Base-by-base conservation (phyloP, 2,113 vertebrate species). In the Gopherus evgoodei region DNA sequence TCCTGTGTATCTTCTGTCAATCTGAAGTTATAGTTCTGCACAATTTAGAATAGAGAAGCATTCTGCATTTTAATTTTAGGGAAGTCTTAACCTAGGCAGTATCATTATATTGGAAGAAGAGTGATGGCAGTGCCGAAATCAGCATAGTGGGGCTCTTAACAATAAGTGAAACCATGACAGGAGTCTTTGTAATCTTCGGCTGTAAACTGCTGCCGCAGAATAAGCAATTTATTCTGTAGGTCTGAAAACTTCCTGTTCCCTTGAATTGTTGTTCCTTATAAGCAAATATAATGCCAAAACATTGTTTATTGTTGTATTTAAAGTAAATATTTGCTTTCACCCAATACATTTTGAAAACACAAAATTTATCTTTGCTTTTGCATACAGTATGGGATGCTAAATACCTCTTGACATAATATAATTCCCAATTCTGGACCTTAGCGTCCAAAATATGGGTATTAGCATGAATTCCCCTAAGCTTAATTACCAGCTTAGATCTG, bases 321-420 rank as follows among this genome's bases (percentile, higher is more conserved):
- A n/a, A 69, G 35, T 69, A 69, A 69, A 69, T 69, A 19, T n/a
- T 69, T 69, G 65, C 31, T 72, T 72, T 72, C 35, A 72, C n/a
- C 31, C 21, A 72, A 72, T 69, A 21, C 38, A 24, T 42, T 75
- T 62, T 75, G 69, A 42, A 75, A 24, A 42, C 21, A 42, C 69
- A 75, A 75, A 75, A 75, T 75, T 31, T 76, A 52, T 91, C 69
- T 96, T 91, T 93, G 2, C 76, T 82, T 90, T 27, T 86, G 7
- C 80, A 6, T 19, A 14, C 11, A 89, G 90, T 27, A 17, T 1
- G 3, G 93, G 29, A 35, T 62, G 59, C 59, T 88, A 65, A 65
- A 35, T 75, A 42, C 29, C 29, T 5, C 27, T 88, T 93, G 42
- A 42, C 42, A 42, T 42, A 42, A 42, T 42, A 42, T 42, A 42